phyloP scores from a whole-genome alignment of 2,797 vertebrate species.

The Melanotaenia parkinsoni region DNA sequence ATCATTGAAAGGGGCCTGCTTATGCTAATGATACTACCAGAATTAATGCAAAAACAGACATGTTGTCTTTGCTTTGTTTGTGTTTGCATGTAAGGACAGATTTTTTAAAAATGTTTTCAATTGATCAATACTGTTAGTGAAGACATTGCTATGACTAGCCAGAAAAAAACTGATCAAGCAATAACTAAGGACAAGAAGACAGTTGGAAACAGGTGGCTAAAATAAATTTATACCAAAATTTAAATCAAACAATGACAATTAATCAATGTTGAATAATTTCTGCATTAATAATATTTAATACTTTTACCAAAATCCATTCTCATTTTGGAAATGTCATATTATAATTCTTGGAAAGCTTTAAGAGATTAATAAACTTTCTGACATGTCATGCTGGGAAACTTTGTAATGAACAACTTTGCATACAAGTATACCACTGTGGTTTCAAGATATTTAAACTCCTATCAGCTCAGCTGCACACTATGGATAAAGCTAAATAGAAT shows the following conservation, averaged over 20 bases:
- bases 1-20: conserved; percentile 1
- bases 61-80: not conserved
- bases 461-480: conserved; percentile 20
- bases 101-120: not conserved
- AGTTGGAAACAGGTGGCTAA: no score
- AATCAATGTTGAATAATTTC: no score
- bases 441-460: conserved; percentile 14
- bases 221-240: no score
- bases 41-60: conserved; percentile 3
- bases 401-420: not conserved
- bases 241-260: no score
- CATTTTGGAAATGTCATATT: no score
- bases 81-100: not conserved
- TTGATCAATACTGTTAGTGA: not conserved
- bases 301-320: no score
- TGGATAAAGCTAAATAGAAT: conserved; percentile 47
- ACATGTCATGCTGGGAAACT: conserved; percentile 9
- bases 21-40: conserved; percentile 7
- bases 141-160: no score
- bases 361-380: conserved; percentile 7
- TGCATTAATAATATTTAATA: no score
- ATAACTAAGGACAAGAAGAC: no score
- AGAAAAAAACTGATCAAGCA: no score
- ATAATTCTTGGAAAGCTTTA: conserved; percentile 8
- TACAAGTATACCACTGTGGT: conserved; percentile 13